Base-by-base conservation (phyloP, 2,888 invertebrate species). In the Cloeon dipterum region DNA sequence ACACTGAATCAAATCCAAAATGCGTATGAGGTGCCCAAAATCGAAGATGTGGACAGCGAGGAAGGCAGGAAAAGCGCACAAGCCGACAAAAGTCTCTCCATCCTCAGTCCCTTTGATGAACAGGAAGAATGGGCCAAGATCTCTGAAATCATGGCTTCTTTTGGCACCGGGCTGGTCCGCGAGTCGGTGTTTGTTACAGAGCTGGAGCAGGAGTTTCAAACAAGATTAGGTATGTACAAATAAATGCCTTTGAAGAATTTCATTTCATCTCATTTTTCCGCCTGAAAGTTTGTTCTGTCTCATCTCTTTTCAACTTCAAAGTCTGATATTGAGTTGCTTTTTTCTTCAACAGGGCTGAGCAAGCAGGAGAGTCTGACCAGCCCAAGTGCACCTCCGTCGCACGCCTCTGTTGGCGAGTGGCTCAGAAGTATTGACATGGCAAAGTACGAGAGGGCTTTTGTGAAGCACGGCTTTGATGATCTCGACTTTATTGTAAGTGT, bases 101-200 rank as follows among this genome's bases (percentile, higher is more conserved):
- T 82, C 46, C 66, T 88, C 47, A 85, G 83, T 52, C 85, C 86
- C 3, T 86, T 86, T 56, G 85, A 89, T 61, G 88, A 89, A 53
- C 74, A 82, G 59, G 86, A 88, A 59, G 91, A 93, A 61, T 91
- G 93, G 85, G 85, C 85, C 18, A 85, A 89, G 61, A 89, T 93
- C 49, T 83, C 85, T 34, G 86, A 89, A 59, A 91, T 91, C 49
- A 83, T 93, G 76, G 86, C 86, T 32, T 83, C 86, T 2, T 85
- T 93, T 52, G 88, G 89, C 41, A 81, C 78, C 44, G 79, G 78
- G 39, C 66, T 82, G 23, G 73, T 81, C 11, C 57, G 75, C 16
- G 77, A 76, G 52, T 76, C 75, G 0, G 75, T 78, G 14, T 76
- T 78, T 55, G 76, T 78, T 34, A 71, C 71, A 4, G 79, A 79